A percentile compares a stretch with the other conserved stretches of the same genome.
phyloP scores from a whole-genome alignment of 2,113 vertebrate genomes.

The Sinocyclocheilus grahami region DNA sequence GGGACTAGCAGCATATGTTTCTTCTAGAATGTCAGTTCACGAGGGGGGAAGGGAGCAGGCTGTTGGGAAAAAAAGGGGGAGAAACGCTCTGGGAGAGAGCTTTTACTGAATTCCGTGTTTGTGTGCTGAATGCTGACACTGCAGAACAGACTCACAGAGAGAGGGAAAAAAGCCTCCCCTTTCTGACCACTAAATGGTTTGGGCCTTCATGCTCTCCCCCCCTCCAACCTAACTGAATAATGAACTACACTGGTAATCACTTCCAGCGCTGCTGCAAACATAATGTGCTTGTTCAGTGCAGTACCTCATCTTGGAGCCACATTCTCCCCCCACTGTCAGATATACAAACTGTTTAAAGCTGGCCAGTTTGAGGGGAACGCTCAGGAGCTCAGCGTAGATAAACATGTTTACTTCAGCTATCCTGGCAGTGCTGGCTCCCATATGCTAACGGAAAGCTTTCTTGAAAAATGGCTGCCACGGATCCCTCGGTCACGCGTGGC shows the following conservation, averaged over 20 bases:
- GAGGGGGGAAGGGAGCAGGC: conserved; percentile 71
- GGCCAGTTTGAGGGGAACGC: neutral
- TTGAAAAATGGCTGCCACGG: neutral
- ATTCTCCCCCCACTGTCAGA: conserved; percentile 13
- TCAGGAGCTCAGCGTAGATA: conserved; percentile 22
- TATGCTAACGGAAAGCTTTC: neutral
- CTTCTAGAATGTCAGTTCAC: conserved; percentile 79
- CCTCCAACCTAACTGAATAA: conserved; percentile 68
- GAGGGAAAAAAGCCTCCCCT: conserved; percentile 64
- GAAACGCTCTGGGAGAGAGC: conserved; percentile 65
- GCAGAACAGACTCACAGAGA: conserved; percentile 75
- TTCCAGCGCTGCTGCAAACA: conserved; percentile 65
- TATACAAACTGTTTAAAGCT: conserved; percentile 27
- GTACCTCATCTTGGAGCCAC: conserved; percentile 27
- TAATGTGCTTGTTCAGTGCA: conserved; percentile 58
- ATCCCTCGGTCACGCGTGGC: conserved; percentile 20
- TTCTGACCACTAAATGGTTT: conserved; percentile 73
- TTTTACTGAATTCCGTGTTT: conserved; percentile 80
- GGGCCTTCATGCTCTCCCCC: conserved; percentile 60
- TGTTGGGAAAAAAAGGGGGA: conserved; percentile 58
- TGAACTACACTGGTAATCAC: conserved; percentile 73
- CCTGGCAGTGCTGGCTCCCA: conserved; percentile 12
- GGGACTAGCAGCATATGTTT: conserved; percentile 76
- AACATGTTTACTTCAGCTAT: conserved; percentile 39
- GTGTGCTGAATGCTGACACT: conserved; percentile 78